Evolutionary conservation across 1,140 invertebrate species (phyloP).

Genomic region (Rhopalosiphum maidis): DNA sequence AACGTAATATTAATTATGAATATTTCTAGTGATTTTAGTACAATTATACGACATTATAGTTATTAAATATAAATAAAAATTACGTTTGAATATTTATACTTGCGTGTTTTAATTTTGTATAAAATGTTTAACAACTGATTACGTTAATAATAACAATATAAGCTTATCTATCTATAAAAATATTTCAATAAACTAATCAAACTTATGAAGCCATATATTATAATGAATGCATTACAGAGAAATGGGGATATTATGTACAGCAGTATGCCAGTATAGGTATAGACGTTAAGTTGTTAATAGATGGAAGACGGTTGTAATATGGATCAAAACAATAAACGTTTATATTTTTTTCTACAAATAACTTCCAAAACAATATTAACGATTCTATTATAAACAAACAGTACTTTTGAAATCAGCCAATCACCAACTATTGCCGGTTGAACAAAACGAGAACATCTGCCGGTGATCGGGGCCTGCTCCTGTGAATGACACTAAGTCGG

Average conservation of each 20-base stretch:
- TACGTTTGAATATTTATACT: background rate
- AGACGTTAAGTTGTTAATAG: background rate
- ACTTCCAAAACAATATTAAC: conserved; percentile 20
- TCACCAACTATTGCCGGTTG: background rate
- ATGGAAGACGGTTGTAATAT: background rate
- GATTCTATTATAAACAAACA: conserved; percentile 37
- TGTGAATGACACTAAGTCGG: conserved; percentile 57
- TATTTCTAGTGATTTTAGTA: background rate
- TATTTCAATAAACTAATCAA: background rate
- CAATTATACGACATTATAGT: background rate
- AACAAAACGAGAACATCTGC: conserved; percentile 56
- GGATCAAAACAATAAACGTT: conserved; percentile 17
- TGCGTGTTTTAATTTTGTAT: background rate
- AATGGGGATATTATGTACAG: background rate
- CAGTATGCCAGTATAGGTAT: background rate
- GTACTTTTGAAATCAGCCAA: conserved; percentile 32
- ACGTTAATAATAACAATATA: background rate
- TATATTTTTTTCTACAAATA: conserved; percentile 23
- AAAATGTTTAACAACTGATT: background rate
- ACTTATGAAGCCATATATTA: background rate
- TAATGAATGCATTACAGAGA: background rate
- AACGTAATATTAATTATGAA: background rate
- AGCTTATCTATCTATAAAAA: background rate
- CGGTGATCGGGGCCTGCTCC: conserved; percentile 40
- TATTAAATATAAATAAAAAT: background rate